These are phyloP conservation scores for Salvator merianae DNA, from an alignment of 2,113 vertebrate genomes.

Conservation along the genomic window DNA sequence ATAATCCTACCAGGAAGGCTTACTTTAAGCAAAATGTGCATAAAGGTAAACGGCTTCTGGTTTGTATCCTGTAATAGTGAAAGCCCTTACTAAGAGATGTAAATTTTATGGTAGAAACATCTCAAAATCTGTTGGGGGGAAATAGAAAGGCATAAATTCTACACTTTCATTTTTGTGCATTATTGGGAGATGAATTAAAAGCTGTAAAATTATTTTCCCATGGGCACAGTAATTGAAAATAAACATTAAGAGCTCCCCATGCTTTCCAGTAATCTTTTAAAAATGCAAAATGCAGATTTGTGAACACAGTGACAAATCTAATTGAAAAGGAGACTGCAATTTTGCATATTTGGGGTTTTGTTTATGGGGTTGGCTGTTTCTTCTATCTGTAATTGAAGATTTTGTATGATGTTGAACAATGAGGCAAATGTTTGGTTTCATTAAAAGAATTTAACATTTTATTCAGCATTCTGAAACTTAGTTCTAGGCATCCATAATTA, in stretches of 20 bases:
- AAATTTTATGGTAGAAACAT: not conserved
- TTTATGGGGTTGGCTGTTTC: not conserved
- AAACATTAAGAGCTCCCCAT: not conserved
- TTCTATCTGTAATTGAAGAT: constrained; percentile 13
- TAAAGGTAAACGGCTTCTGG: not conserved
- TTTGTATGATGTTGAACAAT: constrained; percentile 13
- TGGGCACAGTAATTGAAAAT: constrained; percentile 20
- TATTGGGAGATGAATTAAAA: not conserved
- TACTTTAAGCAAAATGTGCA: not conserved
- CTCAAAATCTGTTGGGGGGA: not conserved
- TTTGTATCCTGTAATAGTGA: too few relatives aligned
- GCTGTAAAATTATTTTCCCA: constrained; percentile 14
- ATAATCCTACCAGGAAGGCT: not conserved
- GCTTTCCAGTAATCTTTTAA: constrained; percentile 30
- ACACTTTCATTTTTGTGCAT: accelerated
- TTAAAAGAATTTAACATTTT: constrained; percentile 11
- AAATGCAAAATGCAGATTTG: constrained; percentile 16
- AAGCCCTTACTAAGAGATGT: not conserved
- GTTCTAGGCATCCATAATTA: not conserved
- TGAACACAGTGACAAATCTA: not conserved
- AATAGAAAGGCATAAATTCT: constrained; percentile 11
- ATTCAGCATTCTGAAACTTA: not conserved
- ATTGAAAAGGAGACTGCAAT: not conserved
- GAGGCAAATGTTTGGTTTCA: not conserved
- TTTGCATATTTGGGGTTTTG: not conserved